Evolutionary conservation across 2,113 vertebrate genomes (phyloP), one percentile per base, ranked within the genome.

Genomic region (Ciconia maguari): DNA sequence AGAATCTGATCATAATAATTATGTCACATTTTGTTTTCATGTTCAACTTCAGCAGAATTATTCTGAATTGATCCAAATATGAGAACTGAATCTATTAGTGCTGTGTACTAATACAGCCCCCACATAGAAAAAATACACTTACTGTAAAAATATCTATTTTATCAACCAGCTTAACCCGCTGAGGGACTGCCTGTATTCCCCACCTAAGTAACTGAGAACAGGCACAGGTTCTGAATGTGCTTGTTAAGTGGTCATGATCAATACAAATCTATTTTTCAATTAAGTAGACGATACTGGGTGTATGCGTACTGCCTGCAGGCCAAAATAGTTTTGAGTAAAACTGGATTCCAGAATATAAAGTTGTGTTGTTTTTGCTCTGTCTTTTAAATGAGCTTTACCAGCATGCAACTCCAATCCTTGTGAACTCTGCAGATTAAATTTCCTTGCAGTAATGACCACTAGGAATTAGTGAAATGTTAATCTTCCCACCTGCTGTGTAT

Each of bases 391-490:
- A 95, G 83, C 83, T 79, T 91, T 38, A n/a, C 60, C 78, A 95
- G 85, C 93, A 48, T 52, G 85, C 77, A 83, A 61, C 61, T 66
- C n/a, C 86, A 79, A 49, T 68, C 93, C 81, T 42, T 48, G 54
- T 80, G 66, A 95, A 86, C 46, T 87, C 81, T 30, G 51, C 84
- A 88, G 94, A 97, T 84, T 78, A 91, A 90, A 93, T 93, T 94
- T 92, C 94, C 86, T 83, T 94, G 69, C 77, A 41, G 96, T 92
- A 95, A 94, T 91, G 96, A 93, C 95, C 96, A 94, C 93, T 95
- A 95, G 89, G 94, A 98, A 98, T 95, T 95, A 97, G 95, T 65
- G 94, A 97, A 93, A 83, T 94, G 93, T 92, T 97, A 94, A 97
- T 95, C 97, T 96, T 65, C 90, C 82, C 96, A 95, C 96, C 95